phyloP scores from a whole-genome alignment of 2,888 invertebrate genomes.

The Pasiphila rectangulata region DNA sequence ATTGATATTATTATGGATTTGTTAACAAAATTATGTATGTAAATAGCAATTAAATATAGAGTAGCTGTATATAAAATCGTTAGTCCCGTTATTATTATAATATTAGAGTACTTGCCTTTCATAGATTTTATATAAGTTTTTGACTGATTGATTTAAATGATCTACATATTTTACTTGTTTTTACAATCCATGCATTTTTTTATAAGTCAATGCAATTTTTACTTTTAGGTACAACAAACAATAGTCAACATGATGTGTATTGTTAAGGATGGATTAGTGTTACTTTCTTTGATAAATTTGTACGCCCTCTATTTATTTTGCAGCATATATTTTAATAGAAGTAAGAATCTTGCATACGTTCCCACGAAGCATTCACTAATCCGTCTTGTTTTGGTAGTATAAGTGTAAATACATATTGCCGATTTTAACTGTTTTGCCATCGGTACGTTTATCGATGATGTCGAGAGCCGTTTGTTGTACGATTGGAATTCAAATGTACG shows the following conservation, averaged over 20 bases:
- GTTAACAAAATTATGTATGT: constrained; percentile 63
- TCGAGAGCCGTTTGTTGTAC: constrained; percentile 50
- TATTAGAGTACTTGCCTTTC: constrained; percentile 69
- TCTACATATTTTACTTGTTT: constrained; percentile 55
- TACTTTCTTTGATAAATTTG: constrained; percentile 28
- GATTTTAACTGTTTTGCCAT: constrained; percentile 31
- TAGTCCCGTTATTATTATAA: constrained; percentile 29
- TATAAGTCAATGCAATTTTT: constrained; percentile 54
- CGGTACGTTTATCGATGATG: constrained; percentile 38
- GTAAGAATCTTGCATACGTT: constrained; percentile 10
- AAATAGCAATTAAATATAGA: constrained; percentile 40
- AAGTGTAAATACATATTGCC: constrained; percentile 40
- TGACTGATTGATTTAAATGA: constrained; percentile 74
- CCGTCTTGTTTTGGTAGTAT: constrained; percentile 39
- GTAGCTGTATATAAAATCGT: constrained; percentile 46
- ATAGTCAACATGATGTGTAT: constrained; percentile 50
- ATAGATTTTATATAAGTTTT: constrained; percentile 61
- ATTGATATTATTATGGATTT: constrained; percentile 64
- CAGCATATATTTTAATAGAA: constrained; percentile 29
- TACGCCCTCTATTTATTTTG: constrained; percentile 51
- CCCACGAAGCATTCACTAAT: constrained; percentile 38
- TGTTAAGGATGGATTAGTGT: constrained; percentile 51
- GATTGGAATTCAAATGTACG: constrained; percentile 60
- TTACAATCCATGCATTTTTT: constrained; percentile 61
- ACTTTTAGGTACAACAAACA: constrained; percentile 50